Evolutionary conservation across 2,888 invertebrate species (phyloP).

Genomic region (Phyto melanocephala): DNA sequence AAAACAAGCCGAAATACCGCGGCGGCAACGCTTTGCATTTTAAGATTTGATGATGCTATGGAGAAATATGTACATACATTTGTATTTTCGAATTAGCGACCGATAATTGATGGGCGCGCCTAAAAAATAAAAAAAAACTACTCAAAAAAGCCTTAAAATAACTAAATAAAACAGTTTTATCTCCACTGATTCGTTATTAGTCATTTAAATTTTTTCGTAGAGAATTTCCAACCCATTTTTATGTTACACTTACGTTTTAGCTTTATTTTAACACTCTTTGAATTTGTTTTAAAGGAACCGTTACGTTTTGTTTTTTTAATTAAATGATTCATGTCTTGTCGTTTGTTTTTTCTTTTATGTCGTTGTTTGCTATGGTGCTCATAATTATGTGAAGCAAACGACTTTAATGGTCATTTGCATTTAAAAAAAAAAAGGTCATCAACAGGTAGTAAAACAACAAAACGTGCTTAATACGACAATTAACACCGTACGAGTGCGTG

Average conservation of each 20-base stretch:
- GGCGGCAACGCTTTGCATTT: no score
- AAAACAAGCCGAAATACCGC: no score
- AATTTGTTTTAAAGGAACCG: conserved; percentile 43
- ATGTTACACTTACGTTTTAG: not conserved
- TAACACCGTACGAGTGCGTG: conserved; percentile 72
- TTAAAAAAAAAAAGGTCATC: conserved; percentile 63
- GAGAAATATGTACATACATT: no score
- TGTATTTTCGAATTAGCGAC: no score
- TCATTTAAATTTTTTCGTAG: no score
- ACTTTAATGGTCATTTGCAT: conserved; percentile 54
- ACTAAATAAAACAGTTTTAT: no score
- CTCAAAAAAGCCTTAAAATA: no score
- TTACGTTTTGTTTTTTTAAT: conserved; percentile 48
- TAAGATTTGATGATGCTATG: no score
- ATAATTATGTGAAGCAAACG: conserved; percentile 24
- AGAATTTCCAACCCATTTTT: not conserved
- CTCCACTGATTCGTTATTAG: no score
- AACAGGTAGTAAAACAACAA: conserved; percentile 76
- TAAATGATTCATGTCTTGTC: conserved; percentile 29
- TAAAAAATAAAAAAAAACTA: no score
- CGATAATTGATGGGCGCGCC: no score
- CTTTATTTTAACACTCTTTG: not conserved
- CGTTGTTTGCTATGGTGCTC: not conserved
- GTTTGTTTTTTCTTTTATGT: not conserved
- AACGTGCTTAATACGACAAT: conserved; percentile 74